Base-by-base conservation (phyloP, 2,888 invertebrate genomes). In the Chouioia cunea region DNA sequence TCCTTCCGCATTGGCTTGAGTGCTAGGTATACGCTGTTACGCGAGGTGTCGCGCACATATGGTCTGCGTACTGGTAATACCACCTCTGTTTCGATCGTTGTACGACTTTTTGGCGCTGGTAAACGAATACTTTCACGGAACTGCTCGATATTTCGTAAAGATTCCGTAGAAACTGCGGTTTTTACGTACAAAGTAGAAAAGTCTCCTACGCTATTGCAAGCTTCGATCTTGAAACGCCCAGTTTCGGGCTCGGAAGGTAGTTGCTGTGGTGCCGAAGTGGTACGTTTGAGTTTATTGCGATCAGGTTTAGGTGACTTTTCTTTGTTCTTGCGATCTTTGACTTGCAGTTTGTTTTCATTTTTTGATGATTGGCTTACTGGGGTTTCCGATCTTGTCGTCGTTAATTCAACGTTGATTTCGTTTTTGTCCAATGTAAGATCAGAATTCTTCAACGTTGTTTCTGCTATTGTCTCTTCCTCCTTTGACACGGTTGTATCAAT, bases 11-110 rank as follows among this genome's bases (percentile, higher is more conserved):
- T 65, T 14, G 74, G 64, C 65, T 78, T 85, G 64, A 85, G 71
- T n/a, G 84, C 85, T 18, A 83, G 78, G 63, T 84, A 74, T 18
- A 80, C 83, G 66, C 84, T 85, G 68, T 83, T 83, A 16, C 82
- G 77, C 44, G 84, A 75, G 0, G 80, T 76, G 64, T 85, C 85
- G 67, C 78, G 82, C n/a, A 83, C 69, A 69, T 85, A 85, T 0
- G 77, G 74, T 60, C 78, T 81, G 54, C 77, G 81, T 2, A 80
- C 80, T 16, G 84, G 80, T n/a, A 85, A 43, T 1, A 84, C 77
- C 0, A 85, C 76, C 22, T 80, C 75, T 43, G 80, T 77, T 16
- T 83, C 83, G 0, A 78, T 71, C 10, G 36, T 36, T 12, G 36
- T 36, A 12, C 36, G 36, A 36, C 36, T 36, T 6, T 36, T 36